phyloP scores from a whole-genome alignment of 2,888 invertebrate genomes.

The Gisinianus flammeolus region DNA sequence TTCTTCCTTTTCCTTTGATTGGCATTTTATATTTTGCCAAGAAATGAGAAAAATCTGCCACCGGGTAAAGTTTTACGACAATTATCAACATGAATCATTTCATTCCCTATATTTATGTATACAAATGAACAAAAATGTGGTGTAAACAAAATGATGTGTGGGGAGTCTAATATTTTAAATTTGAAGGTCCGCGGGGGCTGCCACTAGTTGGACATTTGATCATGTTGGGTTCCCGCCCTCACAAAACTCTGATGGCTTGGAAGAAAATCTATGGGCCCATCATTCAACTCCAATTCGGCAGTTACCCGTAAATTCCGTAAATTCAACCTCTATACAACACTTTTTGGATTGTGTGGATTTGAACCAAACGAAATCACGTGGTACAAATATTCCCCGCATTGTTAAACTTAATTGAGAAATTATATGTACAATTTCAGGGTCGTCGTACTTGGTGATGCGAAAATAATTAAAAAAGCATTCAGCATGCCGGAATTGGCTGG shows the following conservation, averaged over 20 bases:
- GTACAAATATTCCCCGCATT: neutral
- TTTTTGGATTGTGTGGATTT: too few species aligned
- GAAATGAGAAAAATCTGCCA: neutral
- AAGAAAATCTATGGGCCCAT: conserved; percentile 2
- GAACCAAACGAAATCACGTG: neutral
- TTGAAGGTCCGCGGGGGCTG: conserved; percentile 3
- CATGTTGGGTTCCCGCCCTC: neutral
- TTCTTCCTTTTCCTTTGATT: neutral
- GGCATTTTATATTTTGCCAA: neutral
- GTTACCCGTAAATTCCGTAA: neutral
- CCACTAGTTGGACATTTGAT: conserved; percentile 1
- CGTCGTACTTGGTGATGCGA: neutral
- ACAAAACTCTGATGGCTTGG: neutral
- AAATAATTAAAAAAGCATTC: neutral
- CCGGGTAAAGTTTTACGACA: too few species aligned
- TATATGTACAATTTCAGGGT: too few species aligned
- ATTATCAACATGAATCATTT: too few species aligned
- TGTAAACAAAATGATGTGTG: too few species aligned
- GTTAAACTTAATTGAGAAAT: too few species aligned
- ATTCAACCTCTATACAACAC: neutral
- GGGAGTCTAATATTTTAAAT: too few species aligned
- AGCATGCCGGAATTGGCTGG: neutral
- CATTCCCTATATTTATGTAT: neutral
- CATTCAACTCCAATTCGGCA: neutral
- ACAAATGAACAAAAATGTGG: neutral